Evolutionary conservation across 2,888 invertebrate genomes (phyloP), one percentile per base, ranked within the genome.

Genomic region (Megastigmus dorsalis): DNA sequence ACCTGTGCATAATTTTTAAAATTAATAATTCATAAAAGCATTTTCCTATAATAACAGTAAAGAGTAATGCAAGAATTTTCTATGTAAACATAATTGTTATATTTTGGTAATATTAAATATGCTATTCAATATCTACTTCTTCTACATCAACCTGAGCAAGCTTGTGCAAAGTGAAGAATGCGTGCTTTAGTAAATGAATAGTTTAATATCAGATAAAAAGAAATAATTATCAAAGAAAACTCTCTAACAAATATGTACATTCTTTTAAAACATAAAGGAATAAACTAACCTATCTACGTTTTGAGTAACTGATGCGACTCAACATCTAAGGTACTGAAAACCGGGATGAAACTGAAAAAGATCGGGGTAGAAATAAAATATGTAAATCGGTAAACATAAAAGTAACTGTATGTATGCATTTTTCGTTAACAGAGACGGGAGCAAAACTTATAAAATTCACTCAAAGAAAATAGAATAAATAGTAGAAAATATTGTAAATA

Each of bases 1-100:
- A 97, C 89, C 96, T 96, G 33, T 13, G 9, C 3, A 30, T 4
- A 66, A 65, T 59, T 28, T 20, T 26, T 18, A 26, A 63, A 38
- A 60, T 60, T 50, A 28, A 45, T 36, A 52, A 26, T 23, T 71
- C 13, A 60, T 30, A 20, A 20, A 30, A 15, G 3, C 4, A 18
- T 62, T 41, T 18, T 28, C 10, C 30, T 9, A 38, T 15, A 18
- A 9, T 10, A 26, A 36, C n/a, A 30, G 36, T 52, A 57, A 70
- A 60, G 45, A 60, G 36, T 71, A 36, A 26, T 41, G 26, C 7
- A 48, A 23, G 60, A 36, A 26, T 41, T 54, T 59, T 33, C 15
- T 36, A 41, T 28, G 20, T 10, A 26, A 63, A 62, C 9, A 38
- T n/a, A n/a, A n/a, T 50, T 45, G 13, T 15, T 38, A 71, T 57